Evolutionary conservation across 2,888 invertebrate genomes (phyloP).

Genomic region (Gandaritis pyraliata): DNA sequence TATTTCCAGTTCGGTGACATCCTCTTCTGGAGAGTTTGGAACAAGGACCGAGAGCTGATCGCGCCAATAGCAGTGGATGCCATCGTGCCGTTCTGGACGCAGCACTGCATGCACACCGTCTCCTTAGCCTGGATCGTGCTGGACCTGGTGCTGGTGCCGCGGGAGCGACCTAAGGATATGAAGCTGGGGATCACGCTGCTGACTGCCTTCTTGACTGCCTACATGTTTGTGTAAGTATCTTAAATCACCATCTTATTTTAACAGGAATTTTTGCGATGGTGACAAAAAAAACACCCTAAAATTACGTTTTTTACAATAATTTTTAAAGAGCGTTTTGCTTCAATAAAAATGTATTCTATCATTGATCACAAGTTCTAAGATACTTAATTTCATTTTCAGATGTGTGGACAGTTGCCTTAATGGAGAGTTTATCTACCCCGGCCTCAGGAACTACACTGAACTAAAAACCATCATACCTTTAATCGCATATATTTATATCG

Average conservation of each 20-base stretch:
- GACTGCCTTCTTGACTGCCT: slow-evolving; percentile 51
- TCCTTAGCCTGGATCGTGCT: slow-evolving; percentile 60
- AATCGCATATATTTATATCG: slow-evolving; percentile 53
- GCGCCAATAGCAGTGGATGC: slow-evolving; percentile 59
- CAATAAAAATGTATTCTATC: too few relatives aligned
- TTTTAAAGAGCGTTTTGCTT: too few relatives aligned
- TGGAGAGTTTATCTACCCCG: slow-evolving; percentile 66
- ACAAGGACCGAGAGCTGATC: slow-evolving; percentile 59
- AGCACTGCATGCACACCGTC: slow-evolving; percentile 73
- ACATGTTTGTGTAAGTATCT: slow-evolving; percentile 61
- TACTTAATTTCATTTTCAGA: slow-evolving; percentile 46
- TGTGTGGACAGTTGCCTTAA: slow-evolving; percentile 55
- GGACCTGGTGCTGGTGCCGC: slow-evolving; percentile 62
- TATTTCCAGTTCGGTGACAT: slow-evolving; percentile 68
- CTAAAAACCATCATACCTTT: slow-evolving; percentile 37
- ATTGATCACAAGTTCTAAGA: too few relatives aligned
- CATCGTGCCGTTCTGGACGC: slow-evolving; percentile 66
- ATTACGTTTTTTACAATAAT: too few relatives aligned
- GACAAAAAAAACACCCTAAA: too few relatives aligned
- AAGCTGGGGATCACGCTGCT: slow-evolving; percentile 51
- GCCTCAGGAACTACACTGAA: slow-evolving; percentile 53
- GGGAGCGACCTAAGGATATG: slow-evolving; percentile 59
- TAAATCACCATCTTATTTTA: neutral
- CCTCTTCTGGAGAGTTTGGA: slow-evolving; percentile 73
- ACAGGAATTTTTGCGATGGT: too few relatives aligned